These are phyloP conservation scores for Hofmannophila pseudospretella DNA, from an alignment of 2,888 invertebrate genomes.

Conservation along the genomic window DNA sequence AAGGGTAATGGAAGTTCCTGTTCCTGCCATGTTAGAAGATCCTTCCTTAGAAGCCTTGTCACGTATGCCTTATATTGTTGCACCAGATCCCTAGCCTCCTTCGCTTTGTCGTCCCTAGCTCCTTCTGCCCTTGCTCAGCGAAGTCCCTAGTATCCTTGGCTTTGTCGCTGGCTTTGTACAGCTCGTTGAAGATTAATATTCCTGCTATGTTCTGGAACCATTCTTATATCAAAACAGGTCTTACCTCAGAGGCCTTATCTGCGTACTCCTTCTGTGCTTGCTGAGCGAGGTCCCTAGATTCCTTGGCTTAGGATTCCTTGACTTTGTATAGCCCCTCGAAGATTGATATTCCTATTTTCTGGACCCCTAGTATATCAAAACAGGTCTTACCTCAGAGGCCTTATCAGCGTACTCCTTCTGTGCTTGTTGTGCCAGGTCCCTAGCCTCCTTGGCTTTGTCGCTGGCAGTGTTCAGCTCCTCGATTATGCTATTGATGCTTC, in stretches of 20 bases:
- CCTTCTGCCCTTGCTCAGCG: slow-evolving; percentile 87
- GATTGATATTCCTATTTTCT: too few species aligned
- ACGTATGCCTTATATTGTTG: slow-evolving; percentile 84
- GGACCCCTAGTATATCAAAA: too few species aligned
- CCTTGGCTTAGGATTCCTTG: too few species aligned
- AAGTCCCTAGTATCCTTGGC: slow-evolving; percentile 85
- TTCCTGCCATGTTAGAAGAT: too few species aligned
- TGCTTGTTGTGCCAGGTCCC: slow-evolving; percentile 86
- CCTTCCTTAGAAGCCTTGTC: slow-evolving; percentile 85
- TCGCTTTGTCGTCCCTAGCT: too few species aligned
- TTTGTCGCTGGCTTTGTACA: too few species aligned
- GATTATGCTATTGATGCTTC: slow-evolving; percentile 83
- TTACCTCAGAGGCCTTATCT: slow-evolving; percentile 85
- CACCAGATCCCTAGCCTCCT: slow-evolving; percentile 83
- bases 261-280: slow-evolving; percentile 88
- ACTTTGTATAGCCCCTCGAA: too few species aligned
- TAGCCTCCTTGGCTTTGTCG: slow-evolving; percentile 84
- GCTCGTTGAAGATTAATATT: too few species aligned
- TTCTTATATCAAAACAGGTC: too few species aligned
- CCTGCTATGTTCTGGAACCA: too few species aligned
- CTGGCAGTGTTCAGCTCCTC: slow-evolving; percentile 86
- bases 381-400: slow-evolving; percentile 81
- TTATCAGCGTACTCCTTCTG: slow-evolving; percentile 86
- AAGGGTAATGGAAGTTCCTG: too few species aligned
- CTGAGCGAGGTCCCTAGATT: slow-evolving; percentile 84